Evolutionary conservation across 1,140 invertebrate genomes (phyloP).

Genomic region (Harpegnathos saltator): DNA sequence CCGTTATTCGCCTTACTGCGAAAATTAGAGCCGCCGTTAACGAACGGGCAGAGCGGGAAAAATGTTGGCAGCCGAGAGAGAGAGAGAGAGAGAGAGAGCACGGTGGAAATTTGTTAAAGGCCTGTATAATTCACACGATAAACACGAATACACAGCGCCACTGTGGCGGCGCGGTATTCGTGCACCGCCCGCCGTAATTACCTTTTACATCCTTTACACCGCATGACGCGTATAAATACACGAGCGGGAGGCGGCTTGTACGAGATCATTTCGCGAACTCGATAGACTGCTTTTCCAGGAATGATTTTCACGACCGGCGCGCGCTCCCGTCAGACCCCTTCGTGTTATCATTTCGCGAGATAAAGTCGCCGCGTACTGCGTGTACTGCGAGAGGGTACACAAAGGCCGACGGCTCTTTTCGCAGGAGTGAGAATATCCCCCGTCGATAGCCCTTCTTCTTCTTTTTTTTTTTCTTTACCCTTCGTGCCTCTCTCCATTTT

Average conservation of each 20-base stretch:
- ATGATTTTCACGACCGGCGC: background rate
- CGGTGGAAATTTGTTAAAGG: constrained; percentile 19
- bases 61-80: background rate
- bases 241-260: background rate
- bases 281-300: background rate
- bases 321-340: too few species aligned
- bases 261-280: constrained; percentile 4
- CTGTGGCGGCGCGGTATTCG: too few species aligned
- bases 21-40: constrained; percentile 49
- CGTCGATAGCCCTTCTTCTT: constrained; percentile 40
- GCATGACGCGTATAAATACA: constrained; percentile 8
- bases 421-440: background rate
- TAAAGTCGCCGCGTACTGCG: too few species aligned
- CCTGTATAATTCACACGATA: constrained; percentile 16
- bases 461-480: too few species aligned
- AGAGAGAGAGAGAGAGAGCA: too few species aligned
- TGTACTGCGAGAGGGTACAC: background rate
- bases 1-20: constrained; percentile 1
- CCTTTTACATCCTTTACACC: background rate
- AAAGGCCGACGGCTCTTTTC: too few species aligned
- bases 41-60: constrained; percentile 15
- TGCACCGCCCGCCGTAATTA: too few species aligned
- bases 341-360: too few species aligned
- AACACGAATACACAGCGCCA: background rate
- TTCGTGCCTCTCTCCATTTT: background rate